Evolutionary conservation across 2,113 vertebrate species (phyloP).

Genomic region (Pteruthius melanotis): DNA sequence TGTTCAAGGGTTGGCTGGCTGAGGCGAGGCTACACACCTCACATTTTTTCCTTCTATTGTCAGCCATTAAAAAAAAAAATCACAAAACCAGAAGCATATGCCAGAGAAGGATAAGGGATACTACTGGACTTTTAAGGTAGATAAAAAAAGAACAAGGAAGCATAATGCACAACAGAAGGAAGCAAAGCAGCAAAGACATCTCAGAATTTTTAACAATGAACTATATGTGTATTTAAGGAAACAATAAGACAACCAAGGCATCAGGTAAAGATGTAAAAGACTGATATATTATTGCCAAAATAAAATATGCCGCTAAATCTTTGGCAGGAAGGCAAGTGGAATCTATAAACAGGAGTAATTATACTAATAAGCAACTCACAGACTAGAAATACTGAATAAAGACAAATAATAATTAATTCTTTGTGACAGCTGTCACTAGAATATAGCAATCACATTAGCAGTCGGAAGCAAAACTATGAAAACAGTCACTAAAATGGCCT

Average conservation of each 20-base stretch:
- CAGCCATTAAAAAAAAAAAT: background rate
- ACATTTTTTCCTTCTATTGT: conserved; percentile 57
- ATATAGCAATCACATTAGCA: conserved; percentile 32
- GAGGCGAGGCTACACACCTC: background rate
- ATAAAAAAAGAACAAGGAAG: conserved; percentile 56
- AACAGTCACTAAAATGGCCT: background rate
- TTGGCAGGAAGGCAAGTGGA: background rate
- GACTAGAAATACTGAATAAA: conserved; percentile 1
- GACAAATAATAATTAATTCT: conserved; percentile 47
- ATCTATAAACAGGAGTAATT: conserved; percentile 22
- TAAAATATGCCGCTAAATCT: background rate
- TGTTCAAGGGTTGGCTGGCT: background rate
- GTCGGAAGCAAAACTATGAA: background rate
- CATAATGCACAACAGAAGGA: conserved; percentile 29
- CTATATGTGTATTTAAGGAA: background rate
- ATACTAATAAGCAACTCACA: conserved; percentile 2
- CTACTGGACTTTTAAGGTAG: background rate
- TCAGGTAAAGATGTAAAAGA: background rate
- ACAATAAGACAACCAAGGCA: background rate
- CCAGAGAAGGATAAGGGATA: conserved; percentile 28
- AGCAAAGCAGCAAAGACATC: conserved; percentile 17
- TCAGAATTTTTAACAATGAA: background rate
- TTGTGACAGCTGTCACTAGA: conserved; percentile 15
- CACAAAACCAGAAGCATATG: conserved; percentile 16
- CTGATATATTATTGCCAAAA: background rate